Percentiles rank a stretch among this genome's conserved stretches.
These are phyloP conservation scores for Zenarchopterus dispar DNA, from an alignment of 2,797 vertebrate species.

Conservation along the genomic window DNA sequence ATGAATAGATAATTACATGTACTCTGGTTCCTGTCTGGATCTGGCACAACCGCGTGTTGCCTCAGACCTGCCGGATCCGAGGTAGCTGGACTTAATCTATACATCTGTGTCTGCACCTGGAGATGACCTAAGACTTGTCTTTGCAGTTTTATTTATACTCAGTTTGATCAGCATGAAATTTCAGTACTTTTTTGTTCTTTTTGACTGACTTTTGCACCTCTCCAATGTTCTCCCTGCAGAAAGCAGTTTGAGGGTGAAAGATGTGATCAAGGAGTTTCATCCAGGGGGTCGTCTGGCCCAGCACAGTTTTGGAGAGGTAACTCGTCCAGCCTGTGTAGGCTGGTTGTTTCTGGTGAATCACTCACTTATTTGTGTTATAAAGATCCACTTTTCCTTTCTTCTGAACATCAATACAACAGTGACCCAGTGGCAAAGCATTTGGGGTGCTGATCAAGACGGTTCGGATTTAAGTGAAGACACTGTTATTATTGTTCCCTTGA, in stretches of 20 bases:
- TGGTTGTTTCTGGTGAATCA: too few relatives aligned
- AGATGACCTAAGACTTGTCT: background rate
- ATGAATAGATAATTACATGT: constrained; percentile 61
- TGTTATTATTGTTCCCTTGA: too few relatives aligned
- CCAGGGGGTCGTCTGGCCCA: constrained; percentile 80
- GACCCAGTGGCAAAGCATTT: too few relatives aligned
- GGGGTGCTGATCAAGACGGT: too few relatives aligned
- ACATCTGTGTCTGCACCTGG: background rate
- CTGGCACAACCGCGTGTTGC: constrained; percentile 14
- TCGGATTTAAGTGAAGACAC: too few relatives aligned
- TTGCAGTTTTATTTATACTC: background rate
- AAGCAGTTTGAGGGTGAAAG: constrained; percentile 87
- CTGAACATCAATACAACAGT: too few relatives aligned
- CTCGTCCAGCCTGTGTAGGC: too few relatives aligned
- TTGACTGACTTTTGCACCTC: background rate
- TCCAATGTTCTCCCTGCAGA: constrained; percentile 71
- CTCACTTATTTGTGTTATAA: too few relatives aligned
- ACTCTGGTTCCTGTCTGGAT: constrained; percentile 21
- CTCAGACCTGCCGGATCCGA: constrained; percentile 8
- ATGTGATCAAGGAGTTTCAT: constrained; percentile 88
- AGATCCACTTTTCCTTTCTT: too few relatives aligned
- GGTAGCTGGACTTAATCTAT: background rate
- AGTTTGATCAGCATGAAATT: background rate
- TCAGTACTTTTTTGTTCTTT: background rate
- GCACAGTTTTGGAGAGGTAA: constrained; percentile 84